Conservation (phyloP, 2,888 invertebrate species). For the Digitonthophagus gazella region DNA sequence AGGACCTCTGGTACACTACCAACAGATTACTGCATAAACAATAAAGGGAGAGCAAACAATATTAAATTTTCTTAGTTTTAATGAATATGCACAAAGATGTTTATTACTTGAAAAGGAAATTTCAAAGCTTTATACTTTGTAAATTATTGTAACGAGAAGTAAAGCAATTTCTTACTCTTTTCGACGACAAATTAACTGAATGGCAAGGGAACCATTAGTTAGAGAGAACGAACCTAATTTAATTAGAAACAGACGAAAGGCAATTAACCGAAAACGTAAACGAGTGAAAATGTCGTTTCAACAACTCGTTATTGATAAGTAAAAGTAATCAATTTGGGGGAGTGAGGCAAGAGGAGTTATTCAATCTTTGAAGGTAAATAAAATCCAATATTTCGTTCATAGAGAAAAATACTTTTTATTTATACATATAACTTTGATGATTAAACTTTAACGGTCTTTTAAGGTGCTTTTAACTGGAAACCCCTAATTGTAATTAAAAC, state of each 20-base stretch:
- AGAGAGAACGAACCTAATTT: not conserved
- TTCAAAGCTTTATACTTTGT: too few relatives aligned
- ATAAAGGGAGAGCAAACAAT: not conserved
- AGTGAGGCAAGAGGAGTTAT: too few relatives aligned
- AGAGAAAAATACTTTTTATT: too few relatives aligned
- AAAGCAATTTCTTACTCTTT: not conserved
- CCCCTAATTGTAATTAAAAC: too few relatives aligned
- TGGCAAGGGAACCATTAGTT: not conserved
- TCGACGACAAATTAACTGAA: not conserved
- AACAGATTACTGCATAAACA: not conserved
- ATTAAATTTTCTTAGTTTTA: not conserved
- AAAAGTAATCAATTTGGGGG: not conserved
- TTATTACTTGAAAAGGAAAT: too few relatives aligned
- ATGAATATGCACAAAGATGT: not conserved
- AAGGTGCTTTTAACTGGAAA: too few relatives aligned
- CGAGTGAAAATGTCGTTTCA: not conserved
- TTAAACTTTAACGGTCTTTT: too few relatives aligned
- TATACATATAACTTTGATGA: too few relatives aligned
- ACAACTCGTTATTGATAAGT: not conserved
- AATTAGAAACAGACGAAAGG: not conserved
- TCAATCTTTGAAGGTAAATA: too few relatives aligned
- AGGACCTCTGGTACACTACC: not conserved
- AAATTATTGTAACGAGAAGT: too few relatives aligned
- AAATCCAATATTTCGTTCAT: too few relatives aligned
- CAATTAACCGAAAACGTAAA: not conserved